Conservation (phyloP, 2,113 vertebrate species). For the Corydoras maculifer region DNA sequence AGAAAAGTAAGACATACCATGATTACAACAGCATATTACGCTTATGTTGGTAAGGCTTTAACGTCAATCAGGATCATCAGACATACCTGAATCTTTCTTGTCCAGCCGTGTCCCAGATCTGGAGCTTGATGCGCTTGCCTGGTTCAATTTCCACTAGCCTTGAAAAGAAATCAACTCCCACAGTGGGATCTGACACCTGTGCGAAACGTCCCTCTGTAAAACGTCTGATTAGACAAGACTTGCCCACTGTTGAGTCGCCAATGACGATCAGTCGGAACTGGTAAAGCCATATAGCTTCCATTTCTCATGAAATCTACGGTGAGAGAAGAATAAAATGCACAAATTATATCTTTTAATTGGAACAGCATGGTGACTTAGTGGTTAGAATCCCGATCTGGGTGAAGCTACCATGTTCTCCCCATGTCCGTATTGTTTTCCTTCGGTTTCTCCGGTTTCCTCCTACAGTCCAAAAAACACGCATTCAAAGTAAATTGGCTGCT, state of each 20-base stretch:
- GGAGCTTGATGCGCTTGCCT: slow-evolving; percentile 89
- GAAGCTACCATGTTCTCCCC: too few species aligned
- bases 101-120: slow-evolving; percentile 86
- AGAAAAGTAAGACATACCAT: neutral
- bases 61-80: slow-evolving; percentile 7
- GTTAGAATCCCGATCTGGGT: too few species aligned
- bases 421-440: too few species aligned
- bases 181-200: slow-evolving; percentile 91
- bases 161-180: slow-evolving; percentile 95
- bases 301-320: slow-evolving; percentile 56
- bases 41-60: neutral
- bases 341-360: too few species aligned
- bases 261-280: slow-evolving; percentile 95
- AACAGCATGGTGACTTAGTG: too few species aligned
- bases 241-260: slow-evolving; percentile 91
- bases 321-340: neutral
- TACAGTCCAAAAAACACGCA: too few species aligned
- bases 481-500: too few species aligned
- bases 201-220: slow-evolving; percentile 93
- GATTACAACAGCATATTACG: neutral
- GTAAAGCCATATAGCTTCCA: slow-evolving; percentile 97
- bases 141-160: slow-evolving; percentile 91
- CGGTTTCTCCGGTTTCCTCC: too few species aligned
- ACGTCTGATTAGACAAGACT: slow-evolving; percentile 88
- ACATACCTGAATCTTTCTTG: slow-evolving; percentile 83